phyloP scores from a whole-genome alignment of 2,888 invertebrate species.

The Eutolmus rufibarbis region DNA sequence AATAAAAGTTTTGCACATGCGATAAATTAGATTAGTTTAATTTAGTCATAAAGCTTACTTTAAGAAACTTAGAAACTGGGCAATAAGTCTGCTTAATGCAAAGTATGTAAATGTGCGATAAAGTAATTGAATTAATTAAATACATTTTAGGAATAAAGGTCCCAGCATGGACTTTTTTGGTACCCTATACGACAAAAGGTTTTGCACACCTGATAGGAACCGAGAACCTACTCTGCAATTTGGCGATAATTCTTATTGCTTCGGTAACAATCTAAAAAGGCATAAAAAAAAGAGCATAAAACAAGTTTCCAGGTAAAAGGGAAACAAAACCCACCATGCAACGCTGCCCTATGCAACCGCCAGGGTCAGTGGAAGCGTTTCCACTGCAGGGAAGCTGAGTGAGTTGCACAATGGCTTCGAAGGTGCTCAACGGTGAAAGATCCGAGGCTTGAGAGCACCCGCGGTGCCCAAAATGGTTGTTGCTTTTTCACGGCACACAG shows the following conservation, averaged over 20 bases:
- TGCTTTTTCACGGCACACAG: not conserved
- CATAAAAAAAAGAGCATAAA: not conserved
- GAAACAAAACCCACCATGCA: not conserved
- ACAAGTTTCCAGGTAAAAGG: not conserved
- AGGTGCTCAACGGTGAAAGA: not conserved
- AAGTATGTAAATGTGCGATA: no score
- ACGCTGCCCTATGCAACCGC: not conserved
- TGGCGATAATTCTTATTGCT: not conserved
- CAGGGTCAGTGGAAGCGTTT: conserved; percentile 17
- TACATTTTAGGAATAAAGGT: not conserved
- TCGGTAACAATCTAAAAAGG: not conserved
- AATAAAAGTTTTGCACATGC: no score
- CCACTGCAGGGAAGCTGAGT: not conserved
- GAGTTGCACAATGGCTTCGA: not conserved
- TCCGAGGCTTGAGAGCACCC: not conserved
- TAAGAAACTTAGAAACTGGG: no score
- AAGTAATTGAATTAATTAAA: not conserved
- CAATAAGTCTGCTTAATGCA: not conserved
- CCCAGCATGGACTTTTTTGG: not conserved
- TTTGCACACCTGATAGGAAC: not conserved
- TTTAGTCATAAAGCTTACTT: no score
- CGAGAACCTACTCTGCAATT: not conserved
- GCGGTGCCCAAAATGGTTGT: no score
- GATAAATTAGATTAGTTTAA: no score
- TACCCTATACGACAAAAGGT: not conserved